Conservation (phyloP, 2,888 invertebrate genomes). For the Unio delphinus region DNA sequence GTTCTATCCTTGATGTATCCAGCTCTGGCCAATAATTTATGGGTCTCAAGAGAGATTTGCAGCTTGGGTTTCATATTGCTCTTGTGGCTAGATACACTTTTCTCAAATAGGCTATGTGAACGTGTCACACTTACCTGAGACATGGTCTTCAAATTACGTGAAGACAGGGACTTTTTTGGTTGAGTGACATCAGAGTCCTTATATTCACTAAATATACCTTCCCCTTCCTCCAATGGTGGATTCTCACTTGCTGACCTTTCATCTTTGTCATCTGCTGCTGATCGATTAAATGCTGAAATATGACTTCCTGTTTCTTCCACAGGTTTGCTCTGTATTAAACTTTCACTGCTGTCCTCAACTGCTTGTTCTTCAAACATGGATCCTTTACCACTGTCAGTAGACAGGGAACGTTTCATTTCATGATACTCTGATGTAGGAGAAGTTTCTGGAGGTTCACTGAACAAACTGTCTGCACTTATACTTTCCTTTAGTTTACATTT, state of each 20-base stretch:
- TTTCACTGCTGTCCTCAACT: slow-evolving; percentile 14
- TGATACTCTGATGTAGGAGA: slow-evolving; percentile 22
- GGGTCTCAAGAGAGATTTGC: slow-evolving; percentile 59
- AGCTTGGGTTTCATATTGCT: slow-evolving; percentile 51
- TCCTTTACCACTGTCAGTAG: slow-evolving; percentile 58
- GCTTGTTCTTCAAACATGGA: slow-evolving; percentile 47
- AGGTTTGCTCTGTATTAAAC: background rate
- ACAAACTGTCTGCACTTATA: slow-evolving; percentile 52
- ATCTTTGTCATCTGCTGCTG: background rate
- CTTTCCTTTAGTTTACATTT: slow-evolving; percentile 29
- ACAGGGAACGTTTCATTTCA: slow-evolving; percentile 44
- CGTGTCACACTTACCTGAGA: slow-evolving; percentile 35
- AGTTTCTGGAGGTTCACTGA: slow-evolving; percentile 41
- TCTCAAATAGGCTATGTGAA: slow-evolving; percentile 45
- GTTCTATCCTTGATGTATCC: slow-evolving; percentile 48
- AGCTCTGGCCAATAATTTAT: slow-evolving; percentile 58
- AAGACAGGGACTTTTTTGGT: slow-evolving; percentile 30
- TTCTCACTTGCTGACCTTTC: slow-evolving; percentile 4
- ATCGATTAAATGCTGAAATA: background rate
- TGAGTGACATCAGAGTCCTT: no score
- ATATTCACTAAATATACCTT: no score
- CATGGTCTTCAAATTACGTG: slow-evolving; percentile 26
- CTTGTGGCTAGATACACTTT: slow-evolving; percentile 22
- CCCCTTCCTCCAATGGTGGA: background rate
- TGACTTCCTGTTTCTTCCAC: background rate